phyloP scores from a whole-genome alignment of 2,113 vertebrate genomes.

The Gobio gobio region DNA sequence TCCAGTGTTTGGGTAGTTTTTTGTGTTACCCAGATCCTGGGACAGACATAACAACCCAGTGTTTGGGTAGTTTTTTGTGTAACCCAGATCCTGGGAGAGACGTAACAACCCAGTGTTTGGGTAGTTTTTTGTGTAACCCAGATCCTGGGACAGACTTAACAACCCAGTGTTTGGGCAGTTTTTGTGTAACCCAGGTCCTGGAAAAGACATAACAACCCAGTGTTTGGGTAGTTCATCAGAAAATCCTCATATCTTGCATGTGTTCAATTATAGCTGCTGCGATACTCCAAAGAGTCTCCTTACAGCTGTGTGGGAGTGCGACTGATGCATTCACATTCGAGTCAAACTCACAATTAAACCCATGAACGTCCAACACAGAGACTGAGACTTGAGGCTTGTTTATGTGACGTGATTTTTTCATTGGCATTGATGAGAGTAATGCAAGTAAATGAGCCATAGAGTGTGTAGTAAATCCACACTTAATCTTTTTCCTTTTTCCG shows the following conservation, averaged over 20 bases:
- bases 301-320: not conserved
- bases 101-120: no score
- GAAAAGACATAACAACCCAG: no score
- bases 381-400: slow-evolving; percentile 7
- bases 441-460: slow-evolving; percentile 44
- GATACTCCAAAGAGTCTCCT: slow-evolving; percentile 7
- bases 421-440: not conserved
- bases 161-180: no score
- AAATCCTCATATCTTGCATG: slow-evolving; percentile 46
- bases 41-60: no score
- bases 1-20: no score
- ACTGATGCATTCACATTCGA: not conserved
- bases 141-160: no score
- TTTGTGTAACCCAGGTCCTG: no score
- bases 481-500: slow-evolving; percentile 26
- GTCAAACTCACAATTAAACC: slow-evolving; percentile 6
- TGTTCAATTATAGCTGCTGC: slow-evolving; percentile 1
- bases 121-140: no score
- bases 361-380: not conserved
- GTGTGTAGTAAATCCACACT: slow-evolving; percentile 44
- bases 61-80: no score
- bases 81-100: no score
- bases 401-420: slow-evolving; percentile 3
- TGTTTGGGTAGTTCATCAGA: no score
- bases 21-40: no score